Conservation (phyloP, 2,797 vertebrate genomes). For the Adrianichthys oophorus region DNA sequence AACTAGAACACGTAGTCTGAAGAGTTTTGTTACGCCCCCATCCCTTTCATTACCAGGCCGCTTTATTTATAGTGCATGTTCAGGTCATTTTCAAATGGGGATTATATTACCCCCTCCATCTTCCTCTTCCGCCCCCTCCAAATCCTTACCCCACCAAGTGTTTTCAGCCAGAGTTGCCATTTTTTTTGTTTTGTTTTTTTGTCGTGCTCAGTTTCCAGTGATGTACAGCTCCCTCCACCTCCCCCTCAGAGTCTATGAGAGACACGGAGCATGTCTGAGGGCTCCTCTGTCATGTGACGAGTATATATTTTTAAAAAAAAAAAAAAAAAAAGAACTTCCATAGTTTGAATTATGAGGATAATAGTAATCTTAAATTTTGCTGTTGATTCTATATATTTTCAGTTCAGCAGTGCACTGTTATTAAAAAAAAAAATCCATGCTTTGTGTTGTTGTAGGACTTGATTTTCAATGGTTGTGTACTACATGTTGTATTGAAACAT, state of each 20-base stretch:
- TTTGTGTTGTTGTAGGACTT: constrained; percentile 69
- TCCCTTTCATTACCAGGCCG: constrained; percentile 54
- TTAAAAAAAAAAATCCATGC: constrained; percentile 44
- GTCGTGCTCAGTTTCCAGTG: constrained; percentile 76
- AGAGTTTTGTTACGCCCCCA: constrained; percentile 40
- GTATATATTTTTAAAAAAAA: constrained; percentile 77
- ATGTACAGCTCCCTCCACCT: constrained; percentile 58
- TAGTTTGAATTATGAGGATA: constrained; percentile 74
- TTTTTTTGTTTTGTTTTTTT: constrained; percentile 28
- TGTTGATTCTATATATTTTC: constrained; percentile 68
- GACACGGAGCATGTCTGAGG: constrained; percentile 68
- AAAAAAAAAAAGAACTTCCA: constrained; percentile 50
- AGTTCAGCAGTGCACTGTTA: constrained; percentile 76
- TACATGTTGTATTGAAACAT: constrained; percentile 85
- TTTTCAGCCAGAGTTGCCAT: constrained; percentile 65
- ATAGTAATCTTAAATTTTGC: constrained; percentile 74
- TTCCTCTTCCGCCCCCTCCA: neutral
- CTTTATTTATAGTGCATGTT: constrained; percentile 72
- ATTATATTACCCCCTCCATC: constrained; percentile 23
- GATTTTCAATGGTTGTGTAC: constrained; percentile 72
- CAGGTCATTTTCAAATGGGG: constrained; percentile 59
- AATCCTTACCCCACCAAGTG: constrained; percentile 29
- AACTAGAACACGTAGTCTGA: constrained; percentile 46
- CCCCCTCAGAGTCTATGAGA: constrained; percentile 68
- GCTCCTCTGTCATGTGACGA: constrained; percentile 77